These are phyloP conservation scores for Pogonocherus hispidulus DNA, from an alignment of 2,888 invertebrate species.

Conservation along the genomic window DNA sequence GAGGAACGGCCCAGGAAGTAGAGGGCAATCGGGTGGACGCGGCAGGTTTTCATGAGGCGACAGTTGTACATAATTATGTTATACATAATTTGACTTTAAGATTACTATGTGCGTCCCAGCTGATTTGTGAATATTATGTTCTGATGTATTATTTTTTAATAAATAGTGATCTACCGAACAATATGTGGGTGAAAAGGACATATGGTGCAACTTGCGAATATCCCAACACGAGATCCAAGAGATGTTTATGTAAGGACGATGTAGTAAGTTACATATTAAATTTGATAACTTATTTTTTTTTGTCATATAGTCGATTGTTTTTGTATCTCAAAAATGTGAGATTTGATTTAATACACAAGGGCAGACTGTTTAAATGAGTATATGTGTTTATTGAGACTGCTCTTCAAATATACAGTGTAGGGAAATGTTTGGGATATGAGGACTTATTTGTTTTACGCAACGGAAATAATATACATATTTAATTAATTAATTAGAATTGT, in stretches of 20 bases:
- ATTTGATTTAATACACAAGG: too few species aligned
- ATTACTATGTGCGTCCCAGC: slow-evolving; percentile 20
- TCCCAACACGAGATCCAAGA: too few species aligned
- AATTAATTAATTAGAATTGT: too few species aligned
- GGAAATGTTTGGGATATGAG: too few species aligned
- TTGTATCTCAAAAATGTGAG: not conserved
- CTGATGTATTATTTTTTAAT: slow-evolving; percentile 27
- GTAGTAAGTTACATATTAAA: not conserved
- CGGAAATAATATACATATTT: too few species aligned
- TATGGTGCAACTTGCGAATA: not conserved
- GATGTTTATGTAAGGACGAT: not conserved
- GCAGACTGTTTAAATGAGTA: too few species aligned
- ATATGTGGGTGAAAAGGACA: not conserved
- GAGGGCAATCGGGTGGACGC: slow-evolving; percentile 29
- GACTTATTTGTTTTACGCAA: too few species aligned
- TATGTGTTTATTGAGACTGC: too few species aligned
- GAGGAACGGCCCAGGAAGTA: slow-evolving; percentile 21
- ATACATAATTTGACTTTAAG: slow-evolving; percentile 19
- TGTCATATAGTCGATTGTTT: not conserved
- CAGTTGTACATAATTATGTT: slow-evolving; percentile 18
- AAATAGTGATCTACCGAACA: slow-evolving; percentile 15
- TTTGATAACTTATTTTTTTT: not conserved
- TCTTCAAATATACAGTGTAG: too few species aligned
- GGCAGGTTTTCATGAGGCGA: slow-evolving; percentile 34
- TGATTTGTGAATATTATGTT: slow-evolving; percentile 31